phyloP scores from a whole-genome alignment of 2,888 invertebrate genomes.

The Agrotis exclamationis region DNA sequence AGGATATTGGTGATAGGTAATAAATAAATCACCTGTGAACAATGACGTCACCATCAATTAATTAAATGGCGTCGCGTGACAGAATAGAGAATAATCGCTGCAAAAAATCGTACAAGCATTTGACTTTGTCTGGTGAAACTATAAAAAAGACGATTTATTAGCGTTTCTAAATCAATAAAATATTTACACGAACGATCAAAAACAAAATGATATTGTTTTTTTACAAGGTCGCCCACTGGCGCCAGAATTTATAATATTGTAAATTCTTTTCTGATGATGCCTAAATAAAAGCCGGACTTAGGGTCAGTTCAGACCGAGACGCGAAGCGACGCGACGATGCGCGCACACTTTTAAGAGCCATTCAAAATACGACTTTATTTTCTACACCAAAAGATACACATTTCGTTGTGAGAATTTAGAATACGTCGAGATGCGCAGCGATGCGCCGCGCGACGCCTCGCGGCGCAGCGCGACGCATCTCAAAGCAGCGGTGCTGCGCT shows the following conservation, averaged over 20 bases:
- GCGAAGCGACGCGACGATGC: no score
- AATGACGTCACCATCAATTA: conserved; percentile 60
- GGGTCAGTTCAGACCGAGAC: no score
- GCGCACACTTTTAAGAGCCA: no score
- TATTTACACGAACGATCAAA: conserved; percentile 70
- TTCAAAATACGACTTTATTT: no score
- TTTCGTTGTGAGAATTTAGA: no score
- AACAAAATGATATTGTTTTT: conserved; percentile 70
- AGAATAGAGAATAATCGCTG: conserved; percentile 44
- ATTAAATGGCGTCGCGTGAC: conserved; percentile 48
- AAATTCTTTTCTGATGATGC: conserved; percentile 74
- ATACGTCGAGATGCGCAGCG: no score
- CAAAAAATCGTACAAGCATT: conserved; percentile 52
- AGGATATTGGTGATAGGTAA: conserved; percentile 17
- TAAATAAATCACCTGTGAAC: conserved; percentile 31
- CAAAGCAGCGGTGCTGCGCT: no score
- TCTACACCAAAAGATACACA: no score
- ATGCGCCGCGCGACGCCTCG: no score
- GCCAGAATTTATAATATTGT: conserved; percentile 67
- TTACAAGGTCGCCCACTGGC: conserved; percentile 78
- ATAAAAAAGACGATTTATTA: conserved; percentile 74
- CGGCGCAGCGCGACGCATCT: no score
- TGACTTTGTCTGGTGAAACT: conserved; percentile 49
- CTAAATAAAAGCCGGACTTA: conserved; percentile 53
- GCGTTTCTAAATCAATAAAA: conserved; percentile 69